phyloP scores from a whole-genome alignment of 2,113 vertebrate genomes.

The Cebus imitator region DNA sequence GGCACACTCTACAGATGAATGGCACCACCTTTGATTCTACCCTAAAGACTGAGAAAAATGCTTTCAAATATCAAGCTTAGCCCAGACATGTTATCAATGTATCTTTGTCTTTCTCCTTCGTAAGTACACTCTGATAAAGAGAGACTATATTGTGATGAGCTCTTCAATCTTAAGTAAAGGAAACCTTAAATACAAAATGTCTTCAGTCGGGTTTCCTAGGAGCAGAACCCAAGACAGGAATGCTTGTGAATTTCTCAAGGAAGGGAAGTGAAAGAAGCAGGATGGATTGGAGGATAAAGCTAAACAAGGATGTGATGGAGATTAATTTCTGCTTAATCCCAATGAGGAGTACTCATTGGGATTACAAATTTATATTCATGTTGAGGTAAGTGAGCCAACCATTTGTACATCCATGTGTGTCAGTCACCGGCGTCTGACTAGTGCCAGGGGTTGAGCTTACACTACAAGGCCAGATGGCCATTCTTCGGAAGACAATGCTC shows the following conservation, averaged over 20 bases:
- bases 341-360: background rate
- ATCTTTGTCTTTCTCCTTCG: background rate
- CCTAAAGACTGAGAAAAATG: background rate
- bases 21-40: background rate
- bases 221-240: background rate
- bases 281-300: background rate
- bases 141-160: background rate
- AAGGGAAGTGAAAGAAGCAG: background rate
- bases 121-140: background rate
- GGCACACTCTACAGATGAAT: background rate
- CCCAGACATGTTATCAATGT: background rate
- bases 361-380: background rate
- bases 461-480: background rate
- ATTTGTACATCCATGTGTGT: background rate
- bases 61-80: background rate
- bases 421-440: background rate
- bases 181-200: background rate
- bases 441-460: background rate
- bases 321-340: background rate
- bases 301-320: background rate
- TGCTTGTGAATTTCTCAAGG: background rate
- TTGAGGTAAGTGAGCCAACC: background rate
- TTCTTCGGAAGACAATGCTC: background rate
- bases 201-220: background rate
- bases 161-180: background rate